Evolutionary conservation across 1,140 invertebrate species (phyloP).

Genomic region (Nilaparvata lugens): DNA sequence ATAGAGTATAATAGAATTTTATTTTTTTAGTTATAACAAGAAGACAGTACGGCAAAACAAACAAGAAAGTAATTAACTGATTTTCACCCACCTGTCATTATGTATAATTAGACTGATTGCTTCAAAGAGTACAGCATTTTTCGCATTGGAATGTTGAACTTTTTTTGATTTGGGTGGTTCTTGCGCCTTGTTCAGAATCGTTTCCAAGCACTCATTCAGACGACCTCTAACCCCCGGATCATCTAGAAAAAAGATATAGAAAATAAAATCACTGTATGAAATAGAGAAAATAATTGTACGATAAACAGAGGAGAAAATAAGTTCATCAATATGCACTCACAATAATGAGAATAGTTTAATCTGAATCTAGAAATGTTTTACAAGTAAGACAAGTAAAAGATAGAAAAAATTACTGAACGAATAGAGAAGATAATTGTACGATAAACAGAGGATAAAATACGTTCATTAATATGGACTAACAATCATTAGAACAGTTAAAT

Average conservation of each 20-base stretch:
- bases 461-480: too few relatives aligned
- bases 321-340: too few relatives aligned
- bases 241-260: slow-evolving; percentile 45
- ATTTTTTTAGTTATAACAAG: slow-evolving; percentile 3
- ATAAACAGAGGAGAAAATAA: too few relatives aligned
- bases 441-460: too few relatives aligned
- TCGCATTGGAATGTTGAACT: slow-evolving; percentile 99
- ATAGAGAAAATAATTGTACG: too few relatives aligned
- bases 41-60: not conserved
- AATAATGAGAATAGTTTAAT: not conserved
- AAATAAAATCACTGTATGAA: not conserved
- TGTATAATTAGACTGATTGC: slow-evolving; percentile 99
- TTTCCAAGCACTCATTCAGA: slow-evolving; percentile 96
- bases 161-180: slow-evolving; percentile 99
- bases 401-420: not conserved
- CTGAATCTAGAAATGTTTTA: not conserved
- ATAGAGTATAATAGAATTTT: slow-evolving; percentile 4
- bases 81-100: slow-evolving; percentile 64
- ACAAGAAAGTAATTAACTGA: slow-evolving; percentile 9
- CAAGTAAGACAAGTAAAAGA: not conserved
- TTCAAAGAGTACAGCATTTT: slow-evolving; percentile 99
- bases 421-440: too few relatives aligned
- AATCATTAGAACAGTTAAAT: not conserved
- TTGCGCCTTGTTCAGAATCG: slow-evolving; percentile 99
- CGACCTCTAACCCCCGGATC: slow-evolving; percentile 91